phyloP scores from a whole-genome alignment of 2,113 vertebrate species.

The Desmodus rotundus region DNA sequence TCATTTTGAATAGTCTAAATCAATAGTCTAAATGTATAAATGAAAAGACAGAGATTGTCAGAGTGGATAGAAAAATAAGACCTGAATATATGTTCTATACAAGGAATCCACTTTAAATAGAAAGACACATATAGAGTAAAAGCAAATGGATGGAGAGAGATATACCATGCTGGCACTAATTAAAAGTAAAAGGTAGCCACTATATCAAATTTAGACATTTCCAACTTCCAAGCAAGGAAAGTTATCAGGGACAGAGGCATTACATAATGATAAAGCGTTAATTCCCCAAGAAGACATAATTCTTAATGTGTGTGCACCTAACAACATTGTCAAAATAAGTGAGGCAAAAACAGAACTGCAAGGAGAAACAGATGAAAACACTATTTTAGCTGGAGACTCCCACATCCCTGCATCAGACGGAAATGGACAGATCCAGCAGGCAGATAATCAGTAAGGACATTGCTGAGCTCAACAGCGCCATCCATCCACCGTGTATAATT shows the following conservation, averaged over 20 bases:
- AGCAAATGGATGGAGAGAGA: neutral
- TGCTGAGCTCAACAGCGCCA: neutral
- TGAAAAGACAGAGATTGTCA: neutral
- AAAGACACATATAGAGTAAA: neutral
- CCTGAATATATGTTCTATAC: neutral
- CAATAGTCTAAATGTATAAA: neutral
- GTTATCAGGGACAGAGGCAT: neutral
- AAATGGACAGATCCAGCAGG: neutral
- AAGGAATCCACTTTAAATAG: neutral
- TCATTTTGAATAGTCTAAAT: neutral
- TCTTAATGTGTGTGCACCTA: neutral
- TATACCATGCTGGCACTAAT: neutral
- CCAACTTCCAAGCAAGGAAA: neutral
- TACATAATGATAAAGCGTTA: neutral
- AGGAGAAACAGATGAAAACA: neutral
- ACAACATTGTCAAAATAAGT: neutral
- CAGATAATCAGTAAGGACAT: slow-evolving; percentile 2
- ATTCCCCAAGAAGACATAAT: neutral
- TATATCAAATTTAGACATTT: neutral
- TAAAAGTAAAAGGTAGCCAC: neutral
- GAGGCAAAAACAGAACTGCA: neutral
- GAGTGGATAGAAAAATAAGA: neutral
- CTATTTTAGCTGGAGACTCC: neutral
- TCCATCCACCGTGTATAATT: neutral
- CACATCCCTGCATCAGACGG: neutral